A percentile compares a stretch with the other conserved stretches of the same genome.
phyloP scores from a whole-genome alignment of 1,140 invertebrate species.

The Parasteatoda tepidariorum region DNA sequence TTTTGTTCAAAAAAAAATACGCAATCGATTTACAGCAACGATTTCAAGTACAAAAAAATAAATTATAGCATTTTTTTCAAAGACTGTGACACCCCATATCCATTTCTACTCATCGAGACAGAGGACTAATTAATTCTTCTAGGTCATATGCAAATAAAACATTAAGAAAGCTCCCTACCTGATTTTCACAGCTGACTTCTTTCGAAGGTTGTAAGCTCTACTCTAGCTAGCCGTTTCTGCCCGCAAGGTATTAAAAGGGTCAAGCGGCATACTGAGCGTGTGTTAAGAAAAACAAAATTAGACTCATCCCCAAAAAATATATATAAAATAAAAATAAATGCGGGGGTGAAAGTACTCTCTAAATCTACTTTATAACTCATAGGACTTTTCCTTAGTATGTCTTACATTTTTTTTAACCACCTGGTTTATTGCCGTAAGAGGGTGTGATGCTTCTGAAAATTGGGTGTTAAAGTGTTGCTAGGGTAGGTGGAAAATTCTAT shows the following conservation, averaged over 20 bases:
- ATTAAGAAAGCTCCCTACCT: slow-evolving; percentile 51
- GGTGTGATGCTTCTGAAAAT: not conserved
- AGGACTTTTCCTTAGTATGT: not conserved
- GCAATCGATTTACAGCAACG: too few species aligned
- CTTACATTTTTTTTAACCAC: not conserved
- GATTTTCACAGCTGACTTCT: slow-evolving; percentile 37
- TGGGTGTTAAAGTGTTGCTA: slow-evolving; percentile 48
- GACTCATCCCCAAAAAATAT: slow-evolving; percentile 25
- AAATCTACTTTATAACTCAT: slow-evolving; percentile 60
- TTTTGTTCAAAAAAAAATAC: too few species aligned
- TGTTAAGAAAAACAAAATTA: slow-evolving; percentile 60
- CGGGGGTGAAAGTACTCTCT: slow-evolving; percentile 36
- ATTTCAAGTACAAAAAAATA: too few species aligned
- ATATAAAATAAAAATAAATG: slow-evolving; percentile 32
- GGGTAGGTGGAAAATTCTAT: slow-evolving; percentile 40
- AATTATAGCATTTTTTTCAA: too few species aligned
- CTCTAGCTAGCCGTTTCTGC: slow-evolving; percentile 39
- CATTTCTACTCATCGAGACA: too few species aligned
- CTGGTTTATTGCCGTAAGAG: slow-evolving; percentile 35
- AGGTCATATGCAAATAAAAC: slow-evolving; percentile 36
- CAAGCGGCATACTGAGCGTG: slow-evolving; percentile 7
- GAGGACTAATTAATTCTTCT: slow-evolving; percentile 32
- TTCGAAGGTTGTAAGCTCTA: slow-evolving; percentile 3
- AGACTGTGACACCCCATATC: too few species aligned
- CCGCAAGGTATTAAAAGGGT: slow-evolving; percentile 58